These are phyloP conservation scores for Danio tinwini DNA, from an alignment of 2,797 vertebrate species.

Conservation along the genomic window DNA sequence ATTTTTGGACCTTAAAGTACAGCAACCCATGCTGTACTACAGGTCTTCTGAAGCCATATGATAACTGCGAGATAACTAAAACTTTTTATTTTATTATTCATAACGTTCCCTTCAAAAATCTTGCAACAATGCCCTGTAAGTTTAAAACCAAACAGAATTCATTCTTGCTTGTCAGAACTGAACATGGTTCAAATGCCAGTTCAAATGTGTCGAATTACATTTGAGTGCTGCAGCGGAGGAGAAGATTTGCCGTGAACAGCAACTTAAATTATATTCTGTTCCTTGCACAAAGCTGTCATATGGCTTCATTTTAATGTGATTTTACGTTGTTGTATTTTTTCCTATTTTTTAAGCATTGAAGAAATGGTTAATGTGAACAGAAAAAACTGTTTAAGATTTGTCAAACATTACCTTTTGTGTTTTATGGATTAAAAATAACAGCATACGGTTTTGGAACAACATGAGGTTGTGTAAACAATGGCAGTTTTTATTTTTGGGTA, in stretches of 20 bases:
- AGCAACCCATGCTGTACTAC: neutral
- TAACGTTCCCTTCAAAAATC: neutral
- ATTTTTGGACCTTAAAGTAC: neutral
- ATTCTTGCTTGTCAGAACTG: constrained; percentile 4
- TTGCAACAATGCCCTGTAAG: neutral
- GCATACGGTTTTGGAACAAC: neutral
- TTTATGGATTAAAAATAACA: constrained; percentile 27
- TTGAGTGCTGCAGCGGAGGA: neutral
- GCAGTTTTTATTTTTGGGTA: constrained; percentile 25
- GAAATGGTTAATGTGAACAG: neutral
- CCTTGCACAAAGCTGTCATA: neutral
- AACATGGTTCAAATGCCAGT: constrained; percentile 10
- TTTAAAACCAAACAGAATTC: neutral
- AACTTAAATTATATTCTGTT: neutral
- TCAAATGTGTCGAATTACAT: constrained; percentile 6
- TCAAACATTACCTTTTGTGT: neutral
- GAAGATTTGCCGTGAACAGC: neutral
- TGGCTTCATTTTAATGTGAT: neutral
- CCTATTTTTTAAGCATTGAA: neutral
- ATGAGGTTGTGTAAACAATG: constrained; percentile 11
- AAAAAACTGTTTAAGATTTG: constrained; percentile 1
- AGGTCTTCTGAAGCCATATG: neutral
- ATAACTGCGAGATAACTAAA: neutral
- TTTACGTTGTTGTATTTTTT: neutral
- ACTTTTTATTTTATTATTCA: neutral